Evolutionary conservation across 2,113 vertebrate species (phyloP).

Genomic region (Amphilophus citrinellus): DNA sequence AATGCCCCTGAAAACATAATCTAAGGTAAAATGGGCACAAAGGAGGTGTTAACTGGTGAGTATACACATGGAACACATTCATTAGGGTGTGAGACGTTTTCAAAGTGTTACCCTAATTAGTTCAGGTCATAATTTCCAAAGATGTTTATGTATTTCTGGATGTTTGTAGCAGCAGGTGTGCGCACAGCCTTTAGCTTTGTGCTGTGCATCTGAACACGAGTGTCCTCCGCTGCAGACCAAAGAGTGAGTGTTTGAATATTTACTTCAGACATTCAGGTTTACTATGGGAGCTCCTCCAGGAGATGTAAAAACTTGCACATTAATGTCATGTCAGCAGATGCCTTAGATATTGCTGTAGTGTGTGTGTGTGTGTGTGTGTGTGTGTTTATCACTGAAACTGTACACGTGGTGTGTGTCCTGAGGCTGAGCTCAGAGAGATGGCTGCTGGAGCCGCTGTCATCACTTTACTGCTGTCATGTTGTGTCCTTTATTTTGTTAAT

Average conservation of each 20-base stretch:
- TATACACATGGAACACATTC: neutral
- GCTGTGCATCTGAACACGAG: neutral
- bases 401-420: neutral
- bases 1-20: neutral
- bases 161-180: conserved; percentile 32
- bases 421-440: conserved; percentile 1
- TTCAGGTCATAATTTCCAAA: neutral
- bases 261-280: conserved; percentile 37
- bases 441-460: conserved; percentile 16
- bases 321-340: conserved; percentile 46
- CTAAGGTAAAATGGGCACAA: fast-evolving
- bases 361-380: conserved; percentile 7
- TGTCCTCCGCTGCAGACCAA: conserved; percentile 19
- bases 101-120: neutral
- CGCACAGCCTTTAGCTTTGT: neutral
- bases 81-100: conserved; percentile 21
- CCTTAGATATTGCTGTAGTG: conserved; percentile 43
- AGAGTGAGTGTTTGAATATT: neutral
- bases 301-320: conserved; percentile 35
- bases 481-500: neutral
- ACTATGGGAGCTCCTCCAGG: neutral
- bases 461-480: neutral
- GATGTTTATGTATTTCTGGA: conserved; percentile 17
- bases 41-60: neutral
- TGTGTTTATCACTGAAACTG: neutral